These are phyloP conservation scores for Atopsyche davidsoni DNA, from an alignment of 1,140 invertebrate species.

Conservation along the genomic window DNA sequence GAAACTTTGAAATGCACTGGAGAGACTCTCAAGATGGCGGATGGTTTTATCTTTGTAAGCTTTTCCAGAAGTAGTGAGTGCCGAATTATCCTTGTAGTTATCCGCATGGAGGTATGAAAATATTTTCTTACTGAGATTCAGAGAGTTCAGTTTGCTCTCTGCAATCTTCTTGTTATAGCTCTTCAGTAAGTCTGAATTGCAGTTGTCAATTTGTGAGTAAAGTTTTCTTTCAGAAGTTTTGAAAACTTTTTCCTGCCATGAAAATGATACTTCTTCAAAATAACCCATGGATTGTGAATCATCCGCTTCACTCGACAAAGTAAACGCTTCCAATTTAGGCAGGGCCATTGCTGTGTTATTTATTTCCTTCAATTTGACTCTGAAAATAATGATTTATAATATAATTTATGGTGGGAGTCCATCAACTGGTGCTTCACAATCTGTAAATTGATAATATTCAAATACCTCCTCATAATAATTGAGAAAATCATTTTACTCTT, in stretches of 20 bases:
- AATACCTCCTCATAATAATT: background rate
- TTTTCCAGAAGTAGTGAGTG: background rate
- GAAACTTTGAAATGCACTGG: too few species aligned
- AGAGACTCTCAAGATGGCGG: background rate
- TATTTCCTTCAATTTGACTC: constrained; percentile 38
- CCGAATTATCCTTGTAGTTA: constrained; percentile 25
- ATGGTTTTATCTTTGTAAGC: background rate
- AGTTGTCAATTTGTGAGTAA: constrained; percentile 36
- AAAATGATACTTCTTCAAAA: constrained; percentile 35
- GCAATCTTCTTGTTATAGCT: constrained; percentile 35
- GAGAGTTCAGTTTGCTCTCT: constrained; percentile 24
- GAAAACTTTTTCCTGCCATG: constrained; percentile 45
- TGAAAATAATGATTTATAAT: constrained; percentile 31
- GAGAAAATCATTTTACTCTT: background rate
- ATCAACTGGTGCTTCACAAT: too few species aligned
- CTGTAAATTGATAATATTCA: background rate
- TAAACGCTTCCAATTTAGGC: constrained; percentile 38
- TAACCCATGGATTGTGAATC: constrained; percentile 28
- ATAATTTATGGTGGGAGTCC: too few species aligned
- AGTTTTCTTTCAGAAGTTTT: constrained; percentile 35
- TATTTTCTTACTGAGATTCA: constrained; percentile 32
- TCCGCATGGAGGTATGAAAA: constrained; percentile 41
- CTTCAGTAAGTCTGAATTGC: constrained; percentile 34
- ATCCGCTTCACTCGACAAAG: constrained; percentile 28
- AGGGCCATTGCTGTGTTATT: constrained; percentile 35